These are phyloP conservation scores for Metopolophium dirhodum DNA, from an alignment of 1,140 invertebrate species.

Conservation along the genomic window DNA sequence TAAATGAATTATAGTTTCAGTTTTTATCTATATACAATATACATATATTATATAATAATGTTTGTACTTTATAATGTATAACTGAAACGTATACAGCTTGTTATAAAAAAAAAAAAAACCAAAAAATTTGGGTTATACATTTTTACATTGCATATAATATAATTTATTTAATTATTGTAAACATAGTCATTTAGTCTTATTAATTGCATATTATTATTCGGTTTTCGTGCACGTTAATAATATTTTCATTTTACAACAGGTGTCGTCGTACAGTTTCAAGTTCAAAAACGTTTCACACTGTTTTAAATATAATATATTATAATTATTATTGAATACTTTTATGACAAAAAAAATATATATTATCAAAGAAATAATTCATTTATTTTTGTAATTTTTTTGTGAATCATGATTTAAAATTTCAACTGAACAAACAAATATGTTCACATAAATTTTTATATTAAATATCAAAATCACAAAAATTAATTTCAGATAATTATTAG, in stretches of 20 bases:
- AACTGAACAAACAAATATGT: too few species aligned
- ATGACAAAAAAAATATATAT: neutral
- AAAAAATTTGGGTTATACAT: neutral
- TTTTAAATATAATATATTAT: neutral
- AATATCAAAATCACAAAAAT: neutral
- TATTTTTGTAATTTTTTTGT: neutral
- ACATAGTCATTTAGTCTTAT: neutral
- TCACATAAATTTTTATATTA: neutral
- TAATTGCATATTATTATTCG: neutral
- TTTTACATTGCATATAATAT: neutral
- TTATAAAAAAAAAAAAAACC: neutral
- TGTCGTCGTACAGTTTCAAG: neutral
- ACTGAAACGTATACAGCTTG: neutral
- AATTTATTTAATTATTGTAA: neutral
- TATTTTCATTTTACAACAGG: neutral
- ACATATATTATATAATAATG: neutral
- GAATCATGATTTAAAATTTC: neutral
- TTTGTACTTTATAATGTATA: neutral
- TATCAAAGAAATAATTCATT: too few species aligned
- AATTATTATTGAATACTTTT: neutral
- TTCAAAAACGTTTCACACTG: too few species aligned
- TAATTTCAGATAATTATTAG: neutral
- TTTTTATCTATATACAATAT: conserved; percentile 30
- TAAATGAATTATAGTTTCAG: conserved; percentile 23
- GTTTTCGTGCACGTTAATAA: neutral